These are phyloP conservation scores for Pedionomus torquatus DNA, from an alignment of 2,113 vertebrate species.

Conservation along the genomic window DNA sequence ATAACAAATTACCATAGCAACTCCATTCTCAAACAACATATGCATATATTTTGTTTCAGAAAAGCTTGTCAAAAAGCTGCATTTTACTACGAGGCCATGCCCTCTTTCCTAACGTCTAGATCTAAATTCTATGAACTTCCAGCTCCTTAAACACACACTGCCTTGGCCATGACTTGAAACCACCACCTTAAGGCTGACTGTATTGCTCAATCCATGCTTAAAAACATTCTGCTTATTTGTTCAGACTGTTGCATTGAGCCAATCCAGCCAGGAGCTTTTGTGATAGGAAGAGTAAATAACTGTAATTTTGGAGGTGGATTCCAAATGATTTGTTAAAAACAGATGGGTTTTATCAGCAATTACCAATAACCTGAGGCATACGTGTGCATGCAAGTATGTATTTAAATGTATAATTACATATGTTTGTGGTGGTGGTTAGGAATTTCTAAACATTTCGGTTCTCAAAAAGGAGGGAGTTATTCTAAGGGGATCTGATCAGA, in stretches of 20 bases:
- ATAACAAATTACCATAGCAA: conserved; percentile 73
- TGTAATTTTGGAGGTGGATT: neutral
- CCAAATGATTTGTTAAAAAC: neutral
- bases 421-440: neutral
- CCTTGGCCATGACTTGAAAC: neutral
- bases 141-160: neutral
- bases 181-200: neutral
- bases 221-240: neutral
- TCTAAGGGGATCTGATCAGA: neutral
- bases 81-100: neutral
- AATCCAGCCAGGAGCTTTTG: neutral
- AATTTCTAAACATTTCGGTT: neutral
- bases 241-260: neutral
- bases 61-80: neutral
- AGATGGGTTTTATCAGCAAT: neutral
- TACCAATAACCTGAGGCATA: neutral
- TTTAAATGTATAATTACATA: neutral
- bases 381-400: neutral
- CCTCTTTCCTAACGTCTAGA: neutral
- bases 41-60: conserved; percentile 23
- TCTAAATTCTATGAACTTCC: neutral
- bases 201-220: neutral
- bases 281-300: neutral
- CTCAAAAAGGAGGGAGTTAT: neutral
- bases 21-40: conserved; percentile 44